phyloP scores from a whole-genome alignment of 2,113 vertebrate species.

The Onychostoma macrolepis region DNA sequence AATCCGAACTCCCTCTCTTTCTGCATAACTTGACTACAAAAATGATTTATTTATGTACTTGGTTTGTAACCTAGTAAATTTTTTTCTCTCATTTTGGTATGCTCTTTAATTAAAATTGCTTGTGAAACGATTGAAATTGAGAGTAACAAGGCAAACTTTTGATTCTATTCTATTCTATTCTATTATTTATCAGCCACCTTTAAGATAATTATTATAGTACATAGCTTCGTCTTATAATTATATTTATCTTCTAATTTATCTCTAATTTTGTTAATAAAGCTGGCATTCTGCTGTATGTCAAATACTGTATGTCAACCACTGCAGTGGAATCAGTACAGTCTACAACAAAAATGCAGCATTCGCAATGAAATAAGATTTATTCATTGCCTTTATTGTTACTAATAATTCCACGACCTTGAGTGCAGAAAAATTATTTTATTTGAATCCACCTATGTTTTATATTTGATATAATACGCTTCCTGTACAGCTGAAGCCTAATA shows the following conservation, averaged over 20 bases:
- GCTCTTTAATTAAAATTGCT: too few species aligned
- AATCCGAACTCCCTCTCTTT: background rate
- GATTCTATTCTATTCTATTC: too few species aligned
- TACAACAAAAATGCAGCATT: background rate
- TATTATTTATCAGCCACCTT: too few species aligned
- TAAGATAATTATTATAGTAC: too few species aligned
- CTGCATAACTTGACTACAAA: background rate
- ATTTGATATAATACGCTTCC: conserved; percentile 3
- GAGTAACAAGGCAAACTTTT: too few species aligned
- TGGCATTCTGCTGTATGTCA: background rate
- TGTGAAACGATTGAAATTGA: too few species aligned
- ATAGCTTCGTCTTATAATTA: too few species aligned
- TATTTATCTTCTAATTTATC: too few species aligned
- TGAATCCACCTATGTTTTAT: background rate
- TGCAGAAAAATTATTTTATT: background rate
- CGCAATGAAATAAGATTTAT: background rate
- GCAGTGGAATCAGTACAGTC: conserved; percentile 35
- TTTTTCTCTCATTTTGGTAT: background rate
- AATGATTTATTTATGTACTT: background rate
- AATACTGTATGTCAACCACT: conserved; percentile 15
- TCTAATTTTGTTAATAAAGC: background rate
- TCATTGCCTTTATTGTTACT: background rate
- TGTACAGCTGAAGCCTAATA: background rate
- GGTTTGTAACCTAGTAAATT: background rate
- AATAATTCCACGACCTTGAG: background rate